These are phyloP conservation scores for Pomatostomus ruficeps DNA, from an alignment of 2,113 vertebrate species.

Conservation along the genomic window DNA sequence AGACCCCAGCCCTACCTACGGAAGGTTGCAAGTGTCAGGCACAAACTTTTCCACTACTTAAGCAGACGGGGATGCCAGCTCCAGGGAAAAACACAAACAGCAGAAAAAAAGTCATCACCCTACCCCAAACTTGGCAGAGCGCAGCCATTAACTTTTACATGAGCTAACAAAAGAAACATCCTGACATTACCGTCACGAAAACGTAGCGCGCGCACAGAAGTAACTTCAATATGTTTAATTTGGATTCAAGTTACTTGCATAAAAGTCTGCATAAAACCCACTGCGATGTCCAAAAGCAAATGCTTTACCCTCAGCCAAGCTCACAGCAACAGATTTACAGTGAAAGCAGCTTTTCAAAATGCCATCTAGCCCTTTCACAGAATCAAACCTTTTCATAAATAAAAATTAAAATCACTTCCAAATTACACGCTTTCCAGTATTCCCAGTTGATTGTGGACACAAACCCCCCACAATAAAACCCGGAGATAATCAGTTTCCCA, in stretches of 20 bases:
- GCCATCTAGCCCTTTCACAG: constrained; percentile 23
- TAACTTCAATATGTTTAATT: constrained; percentile 55
- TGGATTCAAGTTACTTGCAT: constrained; percentile 63
- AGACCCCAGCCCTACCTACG: neutral
- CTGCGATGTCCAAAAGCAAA: constrained; percentile 64
- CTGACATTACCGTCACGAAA: constrained; percentile 32
- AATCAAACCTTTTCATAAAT: constrained; percentile 4
- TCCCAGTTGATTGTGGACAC: constrained; percentile 2
- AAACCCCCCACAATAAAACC: neutral
- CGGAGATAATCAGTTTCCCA: constrained; percentile 47
- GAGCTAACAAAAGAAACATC: constrained; percentile 69
- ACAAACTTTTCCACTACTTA: constrained; percentile 55
- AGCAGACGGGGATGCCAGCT: constrained; percentile 41
- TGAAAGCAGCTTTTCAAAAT: constrained; percentile 42
- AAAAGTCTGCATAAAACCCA: constrained; percentile 56
- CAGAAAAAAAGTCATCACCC: constrained; percentile 51
- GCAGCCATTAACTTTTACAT: constrained; percentile 59
- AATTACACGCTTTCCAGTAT: constrained; percentile 27
- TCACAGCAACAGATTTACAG: constrained; percentile 33
- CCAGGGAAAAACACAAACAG: constrained; percentile 51
- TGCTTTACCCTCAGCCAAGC: constrained; percentile 43
- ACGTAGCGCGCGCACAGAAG: constrained; percentile 32
- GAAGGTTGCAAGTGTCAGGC: constrained; percentile 18
- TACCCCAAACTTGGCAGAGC: constrained; percentile 54
- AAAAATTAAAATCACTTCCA: constrained; percentile 40